A percentile compares a stretch with the other conserved stretches of the same genome.
These are phyloP conservation scores for Notolepis coatsorum DNA, from an alignment of 2,797 vertebrate species.

Conservation along the genomic window DNA sequence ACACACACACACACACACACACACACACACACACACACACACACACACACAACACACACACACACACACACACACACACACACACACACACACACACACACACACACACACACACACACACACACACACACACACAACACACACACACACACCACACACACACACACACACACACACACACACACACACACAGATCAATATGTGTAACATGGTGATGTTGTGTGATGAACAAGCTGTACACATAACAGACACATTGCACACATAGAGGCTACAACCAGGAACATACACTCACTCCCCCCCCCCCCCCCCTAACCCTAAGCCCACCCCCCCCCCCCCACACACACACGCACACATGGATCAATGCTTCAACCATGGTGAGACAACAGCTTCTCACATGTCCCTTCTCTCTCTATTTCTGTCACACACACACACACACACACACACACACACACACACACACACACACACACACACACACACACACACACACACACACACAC, in stretches of 20 bases:
- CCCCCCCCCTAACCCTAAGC: neutral
- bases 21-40: constrained; percentile 25
- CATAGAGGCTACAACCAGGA: neutral
- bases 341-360: constrained; percentile 49
- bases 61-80: neutral
- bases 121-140: neutral
- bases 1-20: constrained; percentile 19
- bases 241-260: neutral
- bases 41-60: constrained; percentile 9
- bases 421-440: neutral
- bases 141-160: neutral
- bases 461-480: neutral
- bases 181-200: constrained; percentile 55
- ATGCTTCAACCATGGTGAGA: constrained; percentile 46
- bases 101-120: neutral
- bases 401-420: constrained; percentile 20
- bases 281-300: neutral
- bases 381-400: constrained; percentile 60
- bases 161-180: constrained; percentile 1
- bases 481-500: constrained; percentile 11
- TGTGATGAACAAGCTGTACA: neutral
- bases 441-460: neutral
- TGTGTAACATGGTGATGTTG: constrained; percentile 49
- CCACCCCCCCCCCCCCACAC: neutral
- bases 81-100: neutral